Evolutionary conservation across 2,797 vertebrate genomes (phyloP).

Genomic region (Lophotriccus pileatus): DNA sequence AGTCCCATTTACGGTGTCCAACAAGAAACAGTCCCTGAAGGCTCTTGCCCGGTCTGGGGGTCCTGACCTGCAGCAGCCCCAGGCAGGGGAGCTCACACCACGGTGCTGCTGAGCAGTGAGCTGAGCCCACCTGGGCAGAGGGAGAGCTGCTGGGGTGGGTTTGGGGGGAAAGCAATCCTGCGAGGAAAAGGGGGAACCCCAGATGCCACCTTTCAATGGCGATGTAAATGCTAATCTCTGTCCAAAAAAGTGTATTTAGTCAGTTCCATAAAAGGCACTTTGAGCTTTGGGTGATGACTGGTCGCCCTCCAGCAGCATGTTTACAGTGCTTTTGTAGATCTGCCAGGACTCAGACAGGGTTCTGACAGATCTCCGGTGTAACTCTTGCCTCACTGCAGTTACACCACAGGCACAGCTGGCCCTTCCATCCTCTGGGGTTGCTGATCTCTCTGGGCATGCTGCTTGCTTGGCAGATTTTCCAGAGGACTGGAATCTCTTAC

Average conservation of each 20-base stretch:
- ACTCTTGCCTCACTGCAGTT: neutral
- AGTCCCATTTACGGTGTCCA: neutral
- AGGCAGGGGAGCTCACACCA: neutral
- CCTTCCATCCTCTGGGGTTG: neutral
- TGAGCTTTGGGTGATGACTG: neutral
- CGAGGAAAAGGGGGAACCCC: neutral
- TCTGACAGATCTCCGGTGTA: neutral
- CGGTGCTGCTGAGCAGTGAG: rapidly evolving
- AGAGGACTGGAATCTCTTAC: slow-evolving; percentile 21
- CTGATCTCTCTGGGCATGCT: neutral
- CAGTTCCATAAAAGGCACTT: neutral
- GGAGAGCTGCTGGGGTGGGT: neutral
- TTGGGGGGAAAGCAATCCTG: rapidly evolving
- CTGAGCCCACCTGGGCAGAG: neutral
- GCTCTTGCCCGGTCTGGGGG: neutral
- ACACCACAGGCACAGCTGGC: neutral
- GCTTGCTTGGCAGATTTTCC: slow-evolving; percentile 5
- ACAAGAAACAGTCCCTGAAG: neutral
- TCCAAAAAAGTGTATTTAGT: neutral
- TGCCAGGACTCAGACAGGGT: neutral
- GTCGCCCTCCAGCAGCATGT: neutral
- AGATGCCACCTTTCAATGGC: neutral
- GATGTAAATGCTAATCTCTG: neutral
- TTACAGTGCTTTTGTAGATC: neutral
- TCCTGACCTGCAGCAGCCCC: neutral